phyloP scores from a whole-genome alignment of 2,888 invertebrate species.

The Chymomyza amoena region DNA sequence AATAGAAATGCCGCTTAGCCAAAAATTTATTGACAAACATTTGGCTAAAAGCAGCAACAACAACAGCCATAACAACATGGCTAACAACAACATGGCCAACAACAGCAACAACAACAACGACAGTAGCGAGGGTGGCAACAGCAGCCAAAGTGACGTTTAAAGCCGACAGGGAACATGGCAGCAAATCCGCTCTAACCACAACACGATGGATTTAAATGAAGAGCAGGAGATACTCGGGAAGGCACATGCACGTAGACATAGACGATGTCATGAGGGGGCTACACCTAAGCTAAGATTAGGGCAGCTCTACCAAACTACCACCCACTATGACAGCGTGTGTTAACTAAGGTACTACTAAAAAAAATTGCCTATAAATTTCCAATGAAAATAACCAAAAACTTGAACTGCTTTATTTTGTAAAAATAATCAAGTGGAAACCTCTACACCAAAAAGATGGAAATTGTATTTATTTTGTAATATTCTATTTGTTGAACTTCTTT shows the following conservation, averaged over 20 bases:
- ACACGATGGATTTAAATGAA: not conserved
- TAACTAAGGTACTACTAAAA: too few species aligned
- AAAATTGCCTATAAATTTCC: not conserved
- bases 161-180: constrained; percentile 63
- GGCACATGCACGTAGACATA: not conserved
- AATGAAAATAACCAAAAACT: not conserved
- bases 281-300: constrained; percentile 42
- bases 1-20: constrained; percentile 48
- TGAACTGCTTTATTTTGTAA: too few species aligned
- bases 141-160: constrained; percentile 51
- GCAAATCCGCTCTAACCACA: constrained; percentile 54
- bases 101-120: not conserved
- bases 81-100: constrained; percentile 8
- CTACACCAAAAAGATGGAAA: too few species aligned
- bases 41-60: constrained; percentile 24
- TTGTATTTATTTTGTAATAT: too few species aligned
- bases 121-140: not conserved
- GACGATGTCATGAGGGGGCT: constrained; percentile 11
- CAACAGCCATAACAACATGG: constrained; percentile 27
- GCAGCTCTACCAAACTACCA: not conserved
- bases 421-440: too few species aligned
- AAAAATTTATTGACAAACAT: constrained; percentile 52
- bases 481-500: too few species aligned
- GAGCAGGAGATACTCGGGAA: not conserved
- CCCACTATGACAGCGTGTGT: not conserved